Conservation (phyloP, 2,113 vertebrate species). For the Syngnathoides biaculeatus region DNA sequence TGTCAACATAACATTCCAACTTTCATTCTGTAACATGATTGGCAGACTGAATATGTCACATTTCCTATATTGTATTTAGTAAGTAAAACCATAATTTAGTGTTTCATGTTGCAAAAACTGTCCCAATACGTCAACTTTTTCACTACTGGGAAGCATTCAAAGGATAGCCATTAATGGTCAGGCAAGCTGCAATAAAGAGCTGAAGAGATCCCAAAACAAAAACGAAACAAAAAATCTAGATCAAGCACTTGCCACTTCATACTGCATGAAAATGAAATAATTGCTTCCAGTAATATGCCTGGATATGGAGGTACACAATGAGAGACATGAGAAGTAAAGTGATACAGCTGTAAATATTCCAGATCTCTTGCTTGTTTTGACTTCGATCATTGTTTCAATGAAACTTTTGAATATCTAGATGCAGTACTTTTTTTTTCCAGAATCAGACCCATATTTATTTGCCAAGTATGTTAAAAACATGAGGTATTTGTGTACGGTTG, state of each 20-base stretch:
- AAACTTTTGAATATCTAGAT: no score
- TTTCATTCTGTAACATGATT: neutral
- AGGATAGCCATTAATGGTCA: slow-evolving; percentile 45
- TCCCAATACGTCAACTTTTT: neutral
- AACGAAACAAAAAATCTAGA: slow-evolving; percentile 52
- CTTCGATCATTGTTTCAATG: slow-evolving; percentile 16
- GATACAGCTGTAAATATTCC: slow-evolving; percentile 25
- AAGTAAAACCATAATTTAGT: neutral
- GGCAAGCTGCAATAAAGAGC: slow-evolving; percentile 56
- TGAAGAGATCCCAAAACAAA: slow-evolving; percentile 52
- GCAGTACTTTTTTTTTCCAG: no score
- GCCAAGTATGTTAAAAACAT: no score
- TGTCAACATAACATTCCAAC: neutral
- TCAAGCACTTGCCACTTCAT: slow-evolving; percentile 50
- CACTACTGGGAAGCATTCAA: slow-evolving; percentile 29
- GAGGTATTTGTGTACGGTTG: no score
- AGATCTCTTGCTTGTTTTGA: slow-evolving; percentile 24
- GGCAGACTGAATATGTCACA: neutral
- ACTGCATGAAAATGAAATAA: slow-evolving; percentile 55
- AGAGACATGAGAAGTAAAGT: slow-evolving; percentile 43
- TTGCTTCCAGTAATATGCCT: slow-evolving; percentile 50
- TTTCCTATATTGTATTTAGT: neutral
- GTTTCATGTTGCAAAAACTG: neutral
- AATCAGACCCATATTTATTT: no score
- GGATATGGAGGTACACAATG: slow-evolving; percentile 27